phyloP scores from a whole-genome alignment of 2,888 invertebrate genomes.

The Philereme transversata region DNA sequence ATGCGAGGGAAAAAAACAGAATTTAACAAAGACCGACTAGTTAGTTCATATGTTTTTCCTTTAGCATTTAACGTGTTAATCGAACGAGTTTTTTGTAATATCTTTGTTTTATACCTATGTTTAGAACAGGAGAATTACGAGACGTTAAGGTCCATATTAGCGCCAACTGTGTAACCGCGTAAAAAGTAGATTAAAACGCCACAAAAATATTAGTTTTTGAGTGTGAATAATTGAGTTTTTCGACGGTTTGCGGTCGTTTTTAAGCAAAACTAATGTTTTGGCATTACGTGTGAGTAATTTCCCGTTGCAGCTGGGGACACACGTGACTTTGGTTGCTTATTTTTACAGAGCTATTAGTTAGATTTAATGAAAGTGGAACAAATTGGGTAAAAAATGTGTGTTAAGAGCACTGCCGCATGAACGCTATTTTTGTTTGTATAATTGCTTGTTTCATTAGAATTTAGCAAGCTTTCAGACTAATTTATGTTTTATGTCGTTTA shows the following conservation, averaged over 20 bases:
- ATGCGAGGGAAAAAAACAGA: not conserved
- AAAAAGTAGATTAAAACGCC: conserved; percentile 64
- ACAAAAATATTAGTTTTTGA: conserved; percentile 72
- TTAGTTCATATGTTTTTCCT: no score
- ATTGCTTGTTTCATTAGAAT: not conserved
- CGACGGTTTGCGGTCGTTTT: conserved; percentile 70
- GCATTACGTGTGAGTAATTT: conserved; percentile 70
- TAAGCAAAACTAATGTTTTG: conserved; percentile 78
- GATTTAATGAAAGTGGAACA: conserved; percentile 56
- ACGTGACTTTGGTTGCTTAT: conserved; percentile 61
- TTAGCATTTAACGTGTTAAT: no score
- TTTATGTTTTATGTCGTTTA: no score
- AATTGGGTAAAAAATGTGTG: conserved; percentile 43
- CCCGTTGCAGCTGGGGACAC: conserved; percentile 66
- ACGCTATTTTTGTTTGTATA: no score
- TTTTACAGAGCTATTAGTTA: conserved; percentile 41
- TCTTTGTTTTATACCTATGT: no score
- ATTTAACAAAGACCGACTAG: no score
- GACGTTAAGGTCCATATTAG: conserved; percentile 9
- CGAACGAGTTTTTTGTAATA: no score
- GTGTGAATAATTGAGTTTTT: conserved; percentile 80
- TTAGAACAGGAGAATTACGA: conserved; percentile 59
- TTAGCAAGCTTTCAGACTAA: not conserved
- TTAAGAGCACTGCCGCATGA: conserved; percentile 1
- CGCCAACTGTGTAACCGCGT: conserved; percentile 38